phyloP scores from a whole-genome alignment of 2,888 invertebrate genomes.

The Oscheius myriophilus region DNA sequence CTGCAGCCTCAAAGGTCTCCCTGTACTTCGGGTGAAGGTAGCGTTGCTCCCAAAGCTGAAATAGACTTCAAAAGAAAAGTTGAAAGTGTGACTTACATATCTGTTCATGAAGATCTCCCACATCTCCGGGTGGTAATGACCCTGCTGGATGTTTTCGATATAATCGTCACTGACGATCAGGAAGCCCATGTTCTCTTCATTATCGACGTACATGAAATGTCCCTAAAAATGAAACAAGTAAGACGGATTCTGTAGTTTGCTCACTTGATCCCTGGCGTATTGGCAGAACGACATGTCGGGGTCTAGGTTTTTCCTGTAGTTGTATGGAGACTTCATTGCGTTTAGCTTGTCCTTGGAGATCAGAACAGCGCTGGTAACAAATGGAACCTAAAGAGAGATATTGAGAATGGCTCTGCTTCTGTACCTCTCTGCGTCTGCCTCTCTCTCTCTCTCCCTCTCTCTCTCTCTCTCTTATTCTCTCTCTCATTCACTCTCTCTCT shows the following conservation, averaged over 20 bases:
- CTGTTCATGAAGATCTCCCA: constrained; percentile 90
- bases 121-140: constrained; percentile 81
- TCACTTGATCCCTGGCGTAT: constrained; percentile 76
- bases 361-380: constrained; percentile 53
- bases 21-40: constrained; percentile 88
- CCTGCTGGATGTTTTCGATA: constrained; percentile 76
- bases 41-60: constrained; percentile 86
- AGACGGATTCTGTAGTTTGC: neutral
- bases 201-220: constrained; percentile 89
- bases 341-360: constrained; percentile 49
- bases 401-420: too few relatives aligned
- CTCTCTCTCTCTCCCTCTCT: too few relatives aligned
- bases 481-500: too few relatives aligned
- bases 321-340: constrained; percentile 73
- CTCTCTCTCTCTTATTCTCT: too few relatives aligned
- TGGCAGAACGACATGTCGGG: constrained; percentile 89
- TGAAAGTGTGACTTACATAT: constrained; percentile 62
- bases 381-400: constrained; percentile 51
- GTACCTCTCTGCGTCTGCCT: too few relatives aligned
- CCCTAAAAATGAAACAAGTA: constrained; percentile 75
- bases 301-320: constrained; percentile 79
- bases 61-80: neutral
- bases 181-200: constrained; percentile 86
- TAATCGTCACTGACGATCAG: constrained; percentile 86
- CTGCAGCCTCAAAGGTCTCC: constrained; percentile 76